phyloP scores from a whole-genome alignment of 1,140 invertebrate species.

The Aphaenogaster floridana region DNA sequence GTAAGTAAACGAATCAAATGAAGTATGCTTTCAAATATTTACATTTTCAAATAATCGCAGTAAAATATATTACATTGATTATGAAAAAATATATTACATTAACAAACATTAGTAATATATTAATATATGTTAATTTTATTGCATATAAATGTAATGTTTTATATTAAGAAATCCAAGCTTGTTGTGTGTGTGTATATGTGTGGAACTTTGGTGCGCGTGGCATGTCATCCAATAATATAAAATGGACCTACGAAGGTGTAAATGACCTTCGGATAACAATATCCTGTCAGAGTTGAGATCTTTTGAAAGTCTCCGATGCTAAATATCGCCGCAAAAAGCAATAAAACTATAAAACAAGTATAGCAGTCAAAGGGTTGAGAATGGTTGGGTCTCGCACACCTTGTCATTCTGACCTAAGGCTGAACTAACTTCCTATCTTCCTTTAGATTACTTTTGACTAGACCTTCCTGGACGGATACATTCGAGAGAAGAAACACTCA shows the following conservation, averaged over 20 bases:
- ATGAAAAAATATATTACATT: not conserved
- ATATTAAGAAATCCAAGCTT: not conserved
- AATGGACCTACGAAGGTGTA: conserved; percentile 42
- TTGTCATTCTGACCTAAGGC: conserved; percentile 52
- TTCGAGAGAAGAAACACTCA: conserved; percentile 8
- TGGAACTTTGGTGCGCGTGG: not conserved
- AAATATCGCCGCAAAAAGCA: conserved; percentile 59
- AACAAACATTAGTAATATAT: not conserved
- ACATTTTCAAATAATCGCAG: not conserved
- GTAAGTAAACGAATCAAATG: not conserved
- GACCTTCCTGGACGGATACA: not conserved
- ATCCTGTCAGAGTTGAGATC: conserved; percentile 42
- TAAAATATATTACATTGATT: too few species aligned
- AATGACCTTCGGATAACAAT: conserved; percentile 61
- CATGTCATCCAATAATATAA: conserved; percentile 50
- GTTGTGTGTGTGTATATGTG: not conserved
- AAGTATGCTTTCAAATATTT: not conserved
- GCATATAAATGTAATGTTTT: not conserved
- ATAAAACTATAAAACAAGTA: conserved; percentile 81
- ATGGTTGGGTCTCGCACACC: conserved; percentile 62
- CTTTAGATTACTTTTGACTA: conserved; percentile 42
- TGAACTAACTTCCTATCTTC: conserved; percentile 51
- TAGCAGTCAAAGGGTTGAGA: conserved; percentile 78
- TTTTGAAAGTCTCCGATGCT: not conserved
- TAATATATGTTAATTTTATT: not conserved